Conservation (phyloP, 2,797 vertebrate species). For the Tadarida brasiliensis region DNA sequence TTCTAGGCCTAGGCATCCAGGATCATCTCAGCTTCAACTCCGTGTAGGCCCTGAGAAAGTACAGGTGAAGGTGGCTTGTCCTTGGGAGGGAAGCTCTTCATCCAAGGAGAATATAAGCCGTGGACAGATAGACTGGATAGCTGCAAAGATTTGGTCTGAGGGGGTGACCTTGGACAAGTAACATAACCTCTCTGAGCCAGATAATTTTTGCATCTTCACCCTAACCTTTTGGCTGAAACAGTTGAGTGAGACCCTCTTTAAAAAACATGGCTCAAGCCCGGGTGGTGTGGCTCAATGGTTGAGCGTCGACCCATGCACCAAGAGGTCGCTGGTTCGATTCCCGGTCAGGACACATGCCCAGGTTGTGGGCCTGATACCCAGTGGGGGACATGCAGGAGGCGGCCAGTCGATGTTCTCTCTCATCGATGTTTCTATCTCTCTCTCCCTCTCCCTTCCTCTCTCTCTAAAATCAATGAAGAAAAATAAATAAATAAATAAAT, state of each 20-base stretch:
- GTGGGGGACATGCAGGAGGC: too few relatives aligned
- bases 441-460: too few relatives aligned
- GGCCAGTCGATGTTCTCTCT: too few relatives aligned
- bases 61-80: not conserved
- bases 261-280: not conserved
- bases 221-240: not conserved
- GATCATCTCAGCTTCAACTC: not conserved
- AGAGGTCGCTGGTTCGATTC: too few relatives aligned
- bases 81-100: not conserved
- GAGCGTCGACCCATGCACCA: too few relatives aligned
- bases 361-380: too few relatives aligned
- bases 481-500: too few relatives aligned
- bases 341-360: too few relatives aligned
- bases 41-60: not conserved
- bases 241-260: not conserved
- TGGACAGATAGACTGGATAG: not conserved
- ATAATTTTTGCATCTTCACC: not conserved
- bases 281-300: too few relatives aligned
- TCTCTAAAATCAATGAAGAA: too few relatives aligned
- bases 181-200: not conserved
- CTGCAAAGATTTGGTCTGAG: not conserved
- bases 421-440: too few relatives aligned
- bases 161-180: not conserved
- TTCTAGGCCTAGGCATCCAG: not conserved
- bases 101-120: not conserved